These are phyloP conservation scores for Strongylocentrotus purpuratus DNA, from an alignment of 35 echinoderm and acorn worm genomes.

Conservation along the genomic window DNA sequence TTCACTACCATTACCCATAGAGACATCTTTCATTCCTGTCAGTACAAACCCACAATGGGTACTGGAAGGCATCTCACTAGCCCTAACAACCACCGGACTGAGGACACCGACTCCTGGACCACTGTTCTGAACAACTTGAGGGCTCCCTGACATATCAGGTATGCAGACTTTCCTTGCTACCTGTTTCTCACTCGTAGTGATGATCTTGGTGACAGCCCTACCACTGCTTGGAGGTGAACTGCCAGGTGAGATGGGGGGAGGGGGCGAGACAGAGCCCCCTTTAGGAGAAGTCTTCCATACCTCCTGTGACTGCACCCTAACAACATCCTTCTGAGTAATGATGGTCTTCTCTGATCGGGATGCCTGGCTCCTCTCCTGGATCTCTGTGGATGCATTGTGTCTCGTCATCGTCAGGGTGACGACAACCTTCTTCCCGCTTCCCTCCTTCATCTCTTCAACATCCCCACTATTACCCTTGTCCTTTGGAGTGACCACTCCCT, in stretches of 20 bases:
- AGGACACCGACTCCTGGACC: neutral
- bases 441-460: conserved; percentile 19
- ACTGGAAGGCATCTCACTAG: conserved; percentile 23
- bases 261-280: neutral
- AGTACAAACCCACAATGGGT: conserved; percentile 42
- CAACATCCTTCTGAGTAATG: conserved; percentile 38
- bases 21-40: conserved; percentile 22
- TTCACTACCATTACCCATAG: neutral
- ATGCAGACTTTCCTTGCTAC: conserved; percentile 48
- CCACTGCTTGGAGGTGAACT: conserved; percentile 13
- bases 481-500: conserved; percentile 49
- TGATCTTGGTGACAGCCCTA: conserved; percentile 29
- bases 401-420: conserved; percentile 66
- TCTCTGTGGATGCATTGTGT: conserved; percentile 43
- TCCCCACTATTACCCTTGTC: conserved; percentile 29
- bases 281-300: neutral
- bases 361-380: neutral
- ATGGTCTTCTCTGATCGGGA: conserved; percentile 15
- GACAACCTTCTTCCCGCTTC: conserved; percentile 55
- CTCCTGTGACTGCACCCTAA: conserved; percentile 35
- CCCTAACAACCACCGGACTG: conserved; percentile 34
- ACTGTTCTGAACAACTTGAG: neutral
- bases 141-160: conserved; percentile 23
- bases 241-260: conserved; percentile 6
- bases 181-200: conserved; percentile 43